A percentile compares a stretch with the other conserved stretches of the same genome.
These are phyloP conservation scores for Brachionus angularis DNA, from an alignment of 1,140 invertebrate genomes.

Conservation along the genomic window DNA sequence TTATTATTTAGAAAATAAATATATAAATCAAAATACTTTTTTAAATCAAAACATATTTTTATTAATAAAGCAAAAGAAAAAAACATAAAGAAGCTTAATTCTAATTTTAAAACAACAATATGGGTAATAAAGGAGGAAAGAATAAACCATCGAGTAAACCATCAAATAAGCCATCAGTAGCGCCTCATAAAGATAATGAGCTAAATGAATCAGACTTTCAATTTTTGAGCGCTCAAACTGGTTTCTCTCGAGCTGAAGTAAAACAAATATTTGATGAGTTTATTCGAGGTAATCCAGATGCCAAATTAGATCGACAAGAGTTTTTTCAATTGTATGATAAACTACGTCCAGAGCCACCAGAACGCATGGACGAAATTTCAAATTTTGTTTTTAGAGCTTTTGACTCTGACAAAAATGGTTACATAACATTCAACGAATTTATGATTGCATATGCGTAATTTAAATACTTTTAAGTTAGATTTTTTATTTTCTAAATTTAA, in stretches of 20 bases:
- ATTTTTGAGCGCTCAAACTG: not conserved
- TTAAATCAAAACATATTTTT: too few species aligned
- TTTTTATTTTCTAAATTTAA: not conserved
- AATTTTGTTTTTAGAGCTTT: conserved; percentile 31
- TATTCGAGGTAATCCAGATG: conserved; percentile 2
- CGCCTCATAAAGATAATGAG: not conserved
- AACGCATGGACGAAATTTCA: conserved; percentile 7
- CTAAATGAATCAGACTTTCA: conserved; percentile 7
- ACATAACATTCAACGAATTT: conserved; percentile 36
- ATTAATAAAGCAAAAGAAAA: not conserved
- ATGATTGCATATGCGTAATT: not conserved
- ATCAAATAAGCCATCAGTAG: not conserved
- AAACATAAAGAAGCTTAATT: not conserved
- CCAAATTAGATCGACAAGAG: not conserved
- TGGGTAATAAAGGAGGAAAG: conserved; percentile 28
- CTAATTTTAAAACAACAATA: not conserved
- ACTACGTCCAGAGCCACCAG: conserved; percentile 11
- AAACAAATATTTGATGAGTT: conserved; percentile 27
- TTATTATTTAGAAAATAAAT: too few species aligned
- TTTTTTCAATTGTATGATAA: conserved; percentile 4
- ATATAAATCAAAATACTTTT: too few species aligned
- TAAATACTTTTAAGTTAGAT: not conserved
- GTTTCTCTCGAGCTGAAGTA: not conserved
- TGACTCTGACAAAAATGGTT: conserved; percentile 28
- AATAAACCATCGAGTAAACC: not conserved